phyloP scores from a whole-genome alignment of 2,888 invertebrate species.

The Tribolium freemani region DNA sequence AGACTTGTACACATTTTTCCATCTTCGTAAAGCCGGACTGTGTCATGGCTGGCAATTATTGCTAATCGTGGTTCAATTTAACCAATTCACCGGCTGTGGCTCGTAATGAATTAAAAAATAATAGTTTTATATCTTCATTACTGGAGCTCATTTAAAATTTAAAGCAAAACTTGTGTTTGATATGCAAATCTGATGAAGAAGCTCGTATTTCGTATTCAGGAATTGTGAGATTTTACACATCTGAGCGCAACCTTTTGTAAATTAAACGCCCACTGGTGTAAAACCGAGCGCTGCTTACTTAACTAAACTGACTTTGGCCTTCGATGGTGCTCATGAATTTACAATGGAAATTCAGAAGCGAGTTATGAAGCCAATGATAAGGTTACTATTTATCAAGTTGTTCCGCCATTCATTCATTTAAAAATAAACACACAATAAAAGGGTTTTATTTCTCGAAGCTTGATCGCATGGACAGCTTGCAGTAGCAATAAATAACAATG shows the following conservation, averaged over 20 bases:
- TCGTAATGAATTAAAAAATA: not conserved
- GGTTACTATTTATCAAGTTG: not conserved
- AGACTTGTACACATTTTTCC: constrained; percentile 11
- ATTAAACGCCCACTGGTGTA: not conserved
- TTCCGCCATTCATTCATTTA: not conserved
- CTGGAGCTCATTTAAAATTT: not conserved
- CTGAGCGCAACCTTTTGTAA: too few relatives aligned
- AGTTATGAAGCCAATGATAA: not conserved
- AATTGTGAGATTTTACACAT: not conserved
- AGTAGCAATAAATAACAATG: not conserved
- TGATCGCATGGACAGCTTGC: not conserved
- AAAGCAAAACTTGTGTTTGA: not conserved
- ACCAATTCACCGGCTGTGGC: not conserved
- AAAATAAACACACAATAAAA: not conserved
- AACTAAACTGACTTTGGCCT: not conserved
- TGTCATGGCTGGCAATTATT: constrained; percentile 24
- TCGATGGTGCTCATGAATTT: not conserved
- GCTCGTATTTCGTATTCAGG: not conserved
- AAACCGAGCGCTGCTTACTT: not conserved
- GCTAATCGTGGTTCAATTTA: not conserved
- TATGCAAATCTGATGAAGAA: not conserved
- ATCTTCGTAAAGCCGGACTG: constrained; percentile 24
- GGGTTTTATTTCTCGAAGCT: not conserved
- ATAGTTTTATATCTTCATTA: too few relatives aligned
- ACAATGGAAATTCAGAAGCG: not conserved